These are phyloP conservation scores for Apis laboriosa DNA, from an alignment of 1,140 invertebrate species.

Conservation along the genomic window DNA sequence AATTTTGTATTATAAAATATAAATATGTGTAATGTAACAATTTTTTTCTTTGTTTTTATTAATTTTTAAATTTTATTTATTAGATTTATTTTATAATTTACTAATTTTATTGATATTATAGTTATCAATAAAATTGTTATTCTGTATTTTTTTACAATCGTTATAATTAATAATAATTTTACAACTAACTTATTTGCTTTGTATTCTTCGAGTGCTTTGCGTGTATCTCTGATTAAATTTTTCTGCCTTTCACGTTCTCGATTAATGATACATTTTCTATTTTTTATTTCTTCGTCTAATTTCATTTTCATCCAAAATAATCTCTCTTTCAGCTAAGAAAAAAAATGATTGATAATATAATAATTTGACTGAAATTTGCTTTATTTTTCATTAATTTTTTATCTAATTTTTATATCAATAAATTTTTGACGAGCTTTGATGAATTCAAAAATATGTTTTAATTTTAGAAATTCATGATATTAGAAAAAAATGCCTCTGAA, in stretches of 20 bases:
- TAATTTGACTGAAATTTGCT: neutral
- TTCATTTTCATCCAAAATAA: conserved; percentile 44
- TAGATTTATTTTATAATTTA: too few relatives aligned
- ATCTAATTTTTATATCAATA: too few relatives aligned
- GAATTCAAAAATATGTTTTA: too few relatives aligned
- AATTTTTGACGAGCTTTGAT: too few relatives aligned
- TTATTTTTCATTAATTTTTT: too few relatives aligned
- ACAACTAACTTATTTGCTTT: conserved; percentile 29
- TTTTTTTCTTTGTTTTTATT: too few relatives aligned
- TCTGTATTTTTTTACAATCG: neutral
- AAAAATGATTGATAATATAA: neutral
- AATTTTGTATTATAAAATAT: too few relatives aligned
- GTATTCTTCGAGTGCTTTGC: conserved; percentile 24
- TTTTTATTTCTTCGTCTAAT: conserved; percentile 25
- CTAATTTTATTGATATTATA: neutral
- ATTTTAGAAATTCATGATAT: too few relatives aligned
- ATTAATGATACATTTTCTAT: conserved; percentile 15
- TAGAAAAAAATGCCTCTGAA: too few relatives aligned
- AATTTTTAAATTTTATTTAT: too few relatives aligned
- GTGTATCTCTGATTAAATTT: conserved; percentile 16
- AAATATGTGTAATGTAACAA: too few relatives aligned
- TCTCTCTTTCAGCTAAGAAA: conserved; percentile 32
- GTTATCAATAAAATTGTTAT: neutral
- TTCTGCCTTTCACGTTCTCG: conserved; percentile 46
- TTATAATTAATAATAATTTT: neutral